Percentiles rank a stretch among this genome's conserved stretches.
Conservation (phyloP, 2,113 vertebrate genomes). For the Colinus virginianus region DNA sequence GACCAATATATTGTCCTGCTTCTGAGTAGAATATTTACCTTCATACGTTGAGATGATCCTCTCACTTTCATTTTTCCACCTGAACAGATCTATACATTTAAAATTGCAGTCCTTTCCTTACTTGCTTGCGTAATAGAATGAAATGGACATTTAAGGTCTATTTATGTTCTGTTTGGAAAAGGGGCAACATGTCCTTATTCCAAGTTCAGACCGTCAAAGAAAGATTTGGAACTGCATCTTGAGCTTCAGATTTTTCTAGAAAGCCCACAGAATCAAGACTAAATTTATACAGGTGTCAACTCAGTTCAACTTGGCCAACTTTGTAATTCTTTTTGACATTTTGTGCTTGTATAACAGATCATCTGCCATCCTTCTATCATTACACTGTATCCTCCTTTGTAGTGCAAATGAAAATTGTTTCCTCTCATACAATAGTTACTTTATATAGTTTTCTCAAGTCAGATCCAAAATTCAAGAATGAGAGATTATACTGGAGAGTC, state of each 20-base stretch:
- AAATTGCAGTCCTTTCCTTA: neutral
- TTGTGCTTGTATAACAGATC: conserved; percentile 14
- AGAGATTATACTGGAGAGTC: conserved; percentile 53
- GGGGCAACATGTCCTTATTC: neutral
- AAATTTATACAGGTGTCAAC: conserved; percentile 32
- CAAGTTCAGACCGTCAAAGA: neutral
- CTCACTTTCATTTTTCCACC: neutral
- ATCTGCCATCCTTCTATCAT: conserved; percentile 30
- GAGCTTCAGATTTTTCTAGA: neutral
- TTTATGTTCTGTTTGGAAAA: neutral
- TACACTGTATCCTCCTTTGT: conserved; percentile 38
- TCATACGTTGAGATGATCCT: neutral
- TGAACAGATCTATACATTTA: neutral
- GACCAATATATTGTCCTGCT: neutral
- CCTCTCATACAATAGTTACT: conserved; percentile 62
- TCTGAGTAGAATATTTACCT: neutral
- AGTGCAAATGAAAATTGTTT: conserved; percentile 70
- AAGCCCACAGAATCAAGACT: neutral
- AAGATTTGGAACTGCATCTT: neutral
- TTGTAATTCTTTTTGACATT: neutral
- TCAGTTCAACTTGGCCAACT: conserved; percentile 39
- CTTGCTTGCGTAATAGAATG: neutral
- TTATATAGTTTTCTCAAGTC: conserved; percentile 73
- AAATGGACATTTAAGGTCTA: neutral
- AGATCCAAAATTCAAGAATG: conserved; percentile 73